Evolutionary conservation across 2,797 vertebrate genomes (phyloP).

Genomic region (Busarellus nigricollis): DNA sequence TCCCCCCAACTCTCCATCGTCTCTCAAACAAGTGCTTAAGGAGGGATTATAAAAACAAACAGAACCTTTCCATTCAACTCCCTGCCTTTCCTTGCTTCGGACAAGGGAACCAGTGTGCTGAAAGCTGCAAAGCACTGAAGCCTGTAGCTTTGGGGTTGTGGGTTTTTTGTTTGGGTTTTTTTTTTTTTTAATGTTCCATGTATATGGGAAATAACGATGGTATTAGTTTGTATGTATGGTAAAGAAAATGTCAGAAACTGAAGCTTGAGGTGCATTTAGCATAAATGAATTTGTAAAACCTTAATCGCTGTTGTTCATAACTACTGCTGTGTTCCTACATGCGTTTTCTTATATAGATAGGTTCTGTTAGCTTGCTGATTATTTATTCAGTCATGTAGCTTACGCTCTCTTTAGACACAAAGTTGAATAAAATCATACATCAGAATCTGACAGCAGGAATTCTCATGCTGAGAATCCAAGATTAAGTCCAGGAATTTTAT

Average conservation of each 20-base stretch:
- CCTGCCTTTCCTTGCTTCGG: conserved; percentile 27
- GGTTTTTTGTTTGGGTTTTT: background rate
- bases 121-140: conserved; percentile 15
- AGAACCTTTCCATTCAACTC: conserved; percentile 64
- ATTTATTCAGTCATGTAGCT: conserved; percentile 47
- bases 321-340: conserved; percentile 42
- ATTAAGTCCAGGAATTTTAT: conserved; percentile 51
- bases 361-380: conserved; percentile 27
- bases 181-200: background rate
- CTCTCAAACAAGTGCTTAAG: conserved; percentile 57
- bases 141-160: background rate
- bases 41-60: conserved; percentile 72
- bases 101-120: conserved; percentile 70
- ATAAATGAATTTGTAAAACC: conserved; percentile 50
- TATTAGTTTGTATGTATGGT: conserved; percentile 5
- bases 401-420: conserved; percentile 21
- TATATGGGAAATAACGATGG: conserved; percentile 41
- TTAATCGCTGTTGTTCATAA: conserved; percentile 57
- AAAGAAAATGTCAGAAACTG: conserved; percentile 2
- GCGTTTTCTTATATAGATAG: background rate
- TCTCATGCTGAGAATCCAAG: conserved; percentile 46
- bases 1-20: conserved; percentile 9
- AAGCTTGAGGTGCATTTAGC: conserved; percentile 16
- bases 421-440: conserved; percentile 55
- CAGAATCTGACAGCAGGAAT: conserved; percentile 34